Base-by-base conservation (phyloP, 2,888 invertebrate genomes). In the Amorpha juglandis region DNA sequence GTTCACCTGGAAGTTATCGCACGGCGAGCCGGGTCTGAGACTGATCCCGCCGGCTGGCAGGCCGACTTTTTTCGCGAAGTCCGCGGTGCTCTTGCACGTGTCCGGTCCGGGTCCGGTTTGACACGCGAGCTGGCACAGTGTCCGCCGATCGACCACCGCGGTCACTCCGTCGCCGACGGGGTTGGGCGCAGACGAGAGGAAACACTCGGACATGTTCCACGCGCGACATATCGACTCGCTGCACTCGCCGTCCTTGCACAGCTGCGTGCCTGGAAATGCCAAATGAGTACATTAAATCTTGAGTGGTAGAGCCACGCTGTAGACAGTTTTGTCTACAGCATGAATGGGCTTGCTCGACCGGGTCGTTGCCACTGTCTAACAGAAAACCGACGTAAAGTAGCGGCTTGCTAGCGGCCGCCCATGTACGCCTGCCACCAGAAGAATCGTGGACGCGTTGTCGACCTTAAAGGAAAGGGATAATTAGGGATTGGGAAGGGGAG, bases 71-170 rank as follows among this genome's bases (percentile, higher is more conserved):
- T 94, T 88, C 0, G 97, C 96, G 88, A 98, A 97, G 86, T 98
- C 98, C 62, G 97, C 97, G 3, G 98, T 98, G 83, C 98, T 98
- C 70, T 96, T 94, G 82, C 98, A 98, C 6, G 96, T 95, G 76
- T 94, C 92, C 1, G 94, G 90, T 74, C 96, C 95, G 16, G 96
- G 96, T 35, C 97, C 97, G 79, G 96, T 96, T 91, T 98, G 97
- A 87, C 99, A 99, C n/a, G 99, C 99, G 72, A 99, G 95, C 89
- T 99, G 99, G 93, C 99, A 99, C 67, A 99, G 94, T 82, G 97
- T 96, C 70, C 98, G 94, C 77, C 98, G 96, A 89, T 98, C 95
- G 67, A 96, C 96, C 70, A 96, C 96, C 8, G 91, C 89, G 1
- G 86, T 86, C 53, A 91, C 91, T 21, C 91, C 92, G 72, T 89